Conservation (phyloP, 1,140 invertebrate species). For the Paralvinella palmiformis region DNA sequence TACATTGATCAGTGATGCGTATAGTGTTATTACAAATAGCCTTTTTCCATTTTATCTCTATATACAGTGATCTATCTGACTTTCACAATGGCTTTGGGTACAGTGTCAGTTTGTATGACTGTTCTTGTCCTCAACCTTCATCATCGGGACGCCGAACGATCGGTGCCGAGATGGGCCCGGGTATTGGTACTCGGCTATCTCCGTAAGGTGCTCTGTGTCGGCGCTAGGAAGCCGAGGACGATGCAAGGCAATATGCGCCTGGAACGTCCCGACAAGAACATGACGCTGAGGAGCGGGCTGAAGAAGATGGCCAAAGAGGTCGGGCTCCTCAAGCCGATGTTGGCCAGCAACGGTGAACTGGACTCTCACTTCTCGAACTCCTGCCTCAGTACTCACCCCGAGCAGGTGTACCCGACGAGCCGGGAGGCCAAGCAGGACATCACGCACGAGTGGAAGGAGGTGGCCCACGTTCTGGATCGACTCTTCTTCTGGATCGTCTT, state of each 20-base stretch:
- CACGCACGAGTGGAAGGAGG: slow-evolving; percentile 16
- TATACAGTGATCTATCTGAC: slow-evolving; percentile 99
- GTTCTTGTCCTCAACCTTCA: slow-evolving; percentile 99
- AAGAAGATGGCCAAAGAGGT: slow-evolving; percentile 1
- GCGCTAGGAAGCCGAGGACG: slow-evolving; percentile 13
- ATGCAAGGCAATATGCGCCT: slow-evolving; percentile 5
- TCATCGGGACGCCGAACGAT: slow-evolving; percentile 61
- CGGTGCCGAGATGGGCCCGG: slow-evolving; percentile 12
- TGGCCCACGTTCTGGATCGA: slow-evolving; percentile 15
- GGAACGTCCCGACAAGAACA: background rate
- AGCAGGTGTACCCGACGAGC: background rate
- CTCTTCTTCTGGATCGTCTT: slow-evolving; percentile 19
- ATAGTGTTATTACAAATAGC: too few relatives aligned
- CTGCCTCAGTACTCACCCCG: background rate
- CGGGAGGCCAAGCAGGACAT: background rate
- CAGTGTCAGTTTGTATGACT: slow-evolving; percentile 96
- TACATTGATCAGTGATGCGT: too few relatives aligned
- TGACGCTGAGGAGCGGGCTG: slow-evolving; percentile 4
- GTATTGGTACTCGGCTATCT: slow-evolving; percentile 9
- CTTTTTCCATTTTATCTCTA: slow-evolving; percentile 6
- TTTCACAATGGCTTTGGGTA: slow-evolving; percentile 99
- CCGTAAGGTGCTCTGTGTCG: slow-evolving; percentile 8
- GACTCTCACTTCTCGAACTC: too few relatives aligned
- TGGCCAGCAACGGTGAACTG: background rate
- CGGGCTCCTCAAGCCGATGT: slow-evolving; percentile 2